phyloP scores from a whole-genome alignment of 2,797 vertebrate genomes.

The Sphenodon punctatus region DNA sequence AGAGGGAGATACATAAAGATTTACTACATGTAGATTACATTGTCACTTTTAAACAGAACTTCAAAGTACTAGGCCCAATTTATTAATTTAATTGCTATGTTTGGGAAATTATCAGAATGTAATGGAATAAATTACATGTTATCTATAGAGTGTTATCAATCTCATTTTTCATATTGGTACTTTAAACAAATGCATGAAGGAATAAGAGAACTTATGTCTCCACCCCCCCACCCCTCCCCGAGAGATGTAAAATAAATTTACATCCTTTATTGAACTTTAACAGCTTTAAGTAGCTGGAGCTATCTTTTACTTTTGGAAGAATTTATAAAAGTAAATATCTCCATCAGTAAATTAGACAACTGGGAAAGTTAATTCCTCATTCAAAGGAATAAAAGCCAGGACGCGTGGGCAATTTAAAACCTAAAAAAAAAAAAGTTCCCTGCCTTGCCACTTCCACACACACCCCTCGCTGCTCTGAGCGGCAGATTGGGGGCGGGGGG shows the following conservation, averaged over 20 bases:
- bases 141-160: conserved; percentile 31
- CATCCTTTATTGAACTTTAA: not conserved
- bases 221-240: not conserved
- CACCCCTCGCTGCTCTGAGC: no score
- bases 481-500: no score
- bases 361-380: no score
- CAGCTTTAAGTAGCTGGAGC: not conserved
- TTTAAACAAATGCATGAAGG: conserved; percentile 17
- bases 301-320: conserved; percentile 6
- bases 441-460: no score
- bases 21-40: conserved; percentile 46
- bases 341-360: not conserved
- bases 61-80: conserved; percentile 28
- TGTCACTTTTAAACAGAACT: conserved; percentile 42
- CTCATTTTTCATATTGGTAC: not conserved
- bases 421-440: no score
- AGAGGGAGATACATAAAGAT: conserved; percentile 22
- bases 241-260: not conserved
- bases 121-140: conserved; percentile 52
- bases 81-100: conserved; percentile 38
- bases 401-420: no score
- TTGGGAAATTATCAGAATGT: conserved; percentile 28
- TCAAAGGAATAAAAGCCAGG: no score
- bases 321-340: not conserved
- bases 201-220: not conserved